Conservation (phyloP, 2,113 vertebrate species). For the Uria aalge region DNA sequence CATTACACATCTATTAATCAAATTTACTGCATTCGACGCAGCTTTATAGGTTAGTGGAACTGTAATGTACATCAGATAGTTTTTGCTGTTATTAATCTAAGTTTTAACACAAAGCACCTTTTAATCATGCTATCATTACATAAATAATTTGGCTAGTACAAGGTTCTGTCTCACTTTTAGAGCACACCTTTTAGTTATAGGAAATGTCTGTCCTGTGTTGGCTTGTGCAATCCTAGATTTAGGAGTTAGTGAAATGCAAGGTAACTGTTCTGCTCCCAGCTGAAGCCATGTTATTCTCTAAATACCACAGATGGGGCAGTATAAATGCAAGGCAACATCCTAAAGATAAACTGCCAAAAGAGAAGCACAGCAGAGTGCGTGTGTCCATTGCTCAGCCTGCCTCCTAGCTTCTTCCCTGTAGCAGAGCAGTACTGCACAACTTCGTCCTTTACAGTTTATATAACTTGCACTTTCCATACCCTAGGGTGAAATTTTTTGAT, state of each 20-base stretch:
- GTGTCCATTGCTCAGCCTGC: neutral
- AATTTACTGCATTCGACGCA: slow-evolving; percentile 19
- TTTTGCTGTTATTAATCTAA: slow-evolving; percentile 43
- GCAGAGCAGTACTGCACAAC: neutral
- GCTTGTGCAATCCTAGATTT: neutral
- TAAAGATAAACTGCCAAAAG: neutral
- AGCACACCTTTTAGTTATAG: neutral
- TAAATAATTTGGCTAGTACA: neutral
- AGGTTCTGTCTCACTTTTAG: neutral
- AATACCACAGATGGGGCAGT: neutral
- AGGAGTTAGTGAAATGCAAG: neutral
- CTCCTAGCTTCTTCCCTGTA: neutral
- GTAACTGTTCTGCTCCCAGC: neutral
- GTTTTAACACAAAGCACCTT: slow-evolving; percentile 11
- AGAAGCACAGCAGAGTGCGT: neutral
- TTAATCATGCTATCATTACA: slow-evolving; percentile 25
- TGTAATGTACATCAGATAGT: slow-evolving; percentile 42
- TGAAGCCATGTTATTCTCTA: neutral
- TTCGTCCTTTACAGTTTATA: neutral
- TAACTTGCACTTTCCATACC: neutral
- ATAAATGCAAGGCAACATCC: neutral
- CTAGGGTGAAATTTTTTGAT: neutral
- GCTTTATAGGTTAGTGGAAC: slow-evolving; percentile 44
- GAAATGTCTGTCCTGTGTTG: neutral
- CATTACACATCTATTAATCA: slow-evolving; percentile 47